Conservation (phyloP, 2,113 vertebrate species). For the Camelus dromedarius region DNA sequence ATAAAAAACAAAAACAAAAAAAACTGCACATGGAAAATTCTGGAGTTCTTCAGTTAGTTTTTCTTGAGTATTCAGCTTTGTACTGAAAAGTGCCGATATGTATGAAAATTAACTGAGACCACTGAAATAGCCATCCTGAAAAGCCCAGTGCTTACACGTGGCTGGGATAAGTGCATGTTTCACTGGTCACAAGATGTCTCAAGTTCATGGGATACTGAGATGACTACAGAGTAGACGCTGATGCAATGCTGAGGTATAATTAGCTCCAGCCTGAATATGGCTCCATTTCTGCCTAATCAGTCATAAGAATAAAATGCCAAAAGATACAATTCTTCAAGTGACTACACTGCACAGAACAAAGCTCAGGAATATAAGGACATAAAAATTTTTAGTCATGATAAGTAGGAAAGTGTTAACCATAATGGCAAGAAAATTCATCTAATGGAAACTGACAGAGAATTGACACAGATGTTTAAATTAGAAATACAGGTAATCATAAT, state of each 20-base stretch:
- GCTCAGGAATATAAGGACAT: not conserved
- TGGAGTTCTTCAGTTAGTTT: not conserved
- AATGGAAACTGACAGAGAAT: not conserved
- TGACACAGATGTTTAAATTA: not conserved
- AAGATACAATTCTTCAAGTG: not conserved
- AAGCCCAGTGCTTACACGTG: not conserved
- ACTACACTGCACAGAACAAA: not conserved
- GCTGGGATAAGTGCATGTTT: not conserved
- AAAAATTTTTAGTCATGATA: not conserved
- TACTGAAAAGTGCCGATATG: not conserved
- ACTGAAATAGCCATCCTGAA: not conserved
- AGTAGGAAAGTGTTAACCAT: not conserved
- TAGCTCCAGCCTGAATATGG: not conserved
- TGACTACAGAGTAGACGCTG: not conserved
- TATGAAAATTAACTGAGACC: not conserved
- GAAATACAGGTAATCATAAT: not conserved
- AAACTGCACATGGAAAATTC: not conserved
- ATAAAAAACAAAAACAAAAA: not conserved
- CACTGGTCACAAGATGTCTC: not conserved
- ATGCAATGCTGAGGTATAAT: not conserved
- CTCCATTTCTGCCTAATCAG: not conserved
- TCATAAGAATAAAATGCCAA: not conserved
- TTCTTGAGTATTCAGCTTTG: not conserved
- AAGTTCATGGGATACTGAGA: not conserved
- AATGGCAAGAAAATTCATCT: not conserved